Conservation (phyloP, 2,797 vertebrate genomes). For the Taenioides sp. region DNA sequence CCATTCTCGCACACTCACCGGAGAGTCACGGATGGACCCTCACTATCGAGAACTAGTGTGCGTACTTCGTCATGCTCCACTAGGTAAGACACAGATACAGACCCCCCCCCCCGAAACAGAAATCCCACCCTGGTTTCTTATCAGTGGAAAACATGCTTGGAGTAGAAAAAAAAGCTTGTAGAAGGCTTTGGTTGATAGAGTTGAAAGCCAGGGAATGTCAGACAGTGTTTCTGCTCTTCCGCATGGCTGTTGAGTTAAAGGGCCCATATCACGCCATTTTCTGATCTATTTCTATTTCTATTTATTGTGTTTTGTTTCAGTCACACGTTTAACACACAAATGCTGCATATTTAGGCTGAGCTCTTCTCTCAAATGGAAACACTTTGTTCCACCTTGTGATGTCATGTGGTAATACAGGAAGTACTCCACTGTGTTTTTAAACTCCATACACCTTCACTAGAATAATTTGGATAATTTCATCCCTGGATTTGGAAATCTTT, state of each 20-base stretch:
- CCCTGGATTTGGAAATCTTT: too few species aligned
- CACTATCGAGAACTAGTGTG: conserved; percentile 4
- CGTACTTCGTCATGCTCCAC: conserved; percentile 21
- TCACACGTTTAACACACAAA: too few species aligned
- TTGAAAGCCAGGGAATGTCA: conserved; percentile 28
- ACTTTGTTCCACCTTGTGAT: too few species aligned
- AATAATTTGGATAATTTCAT: too few species aligned
- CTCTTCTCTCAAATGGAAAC: too few species aligned
- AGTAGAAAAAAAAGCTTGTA: conserved; percentile 7
- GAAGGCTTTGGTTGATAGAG: conserved; percentile 16
- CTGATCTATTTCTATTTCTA: too few species aligned
- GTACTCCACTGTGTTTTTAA: too few species aligned
- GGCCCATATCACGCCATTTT: too few species aligned
- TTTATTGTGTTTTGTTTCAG: too few species aligned
- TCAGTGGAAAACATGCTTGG: conserved; percentile 34
- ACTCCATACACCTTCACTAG: too few species aligned
- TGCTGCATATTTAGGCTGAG: too few species aligned
- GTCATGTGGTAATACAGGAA: too few species aligned
- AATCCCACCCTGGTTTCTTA: conserved; percentile 35
- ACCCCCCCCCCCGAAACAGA: conserved; percentile 25
- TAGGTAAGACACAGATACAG: conserved; percentile 16
- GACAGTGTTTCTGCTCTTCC: conserved; percentile 8
- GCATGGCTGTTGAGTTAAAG: conserved; percentile 17
- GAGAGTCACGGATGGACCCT: conserved; percentile 1
- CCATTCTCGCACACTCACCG: conserved; percentile 17